phyloP scores from a whole-genome alignment of 2,113 vertebrate genomes.

The Corythaixoides concolor region DNA sequence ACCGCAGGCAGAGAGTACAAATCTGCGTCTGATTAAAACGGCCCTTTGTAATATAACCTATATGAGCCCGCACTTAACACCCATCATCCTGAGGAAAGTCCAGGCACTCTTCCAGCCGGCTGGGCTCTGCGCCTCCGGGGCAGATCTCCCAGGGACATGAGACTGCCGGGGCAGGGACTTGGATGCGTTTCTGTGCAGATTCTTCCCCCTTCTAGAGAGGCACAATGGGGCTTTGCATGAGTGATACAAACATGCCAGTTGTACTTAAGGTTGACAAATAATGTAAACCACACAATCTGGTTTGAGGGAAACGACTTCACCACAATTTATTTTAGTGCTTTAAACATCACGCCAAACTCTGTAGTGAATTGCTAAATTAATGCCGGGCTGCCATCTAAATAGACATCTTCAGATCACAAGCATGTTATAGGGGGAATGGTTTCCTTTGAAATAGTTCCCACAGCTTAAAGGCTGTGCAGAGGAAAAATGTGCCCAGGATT shows the following conservation, averaged over 20 bases:
- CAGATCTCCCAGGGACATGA: slow-evolving; percentile 59
- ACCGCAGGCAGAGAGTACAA: slow-evolving; percentile 28
- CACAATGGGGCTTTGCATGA: slow-evolving; percentile 70
- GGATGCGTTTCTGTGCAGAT: slow-evolving; percentile 46
- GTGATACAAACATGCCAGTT: slow-evolving; percentile 71
- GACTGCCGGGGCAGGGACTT: slow-evolving; percentile 58
- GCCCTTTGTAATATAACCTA: slow-evolving; percentile 41
- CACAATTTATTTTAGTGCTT: slow-evolving; percentile 79
- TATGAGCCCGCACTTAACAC: slow-evolving; percentile 59
- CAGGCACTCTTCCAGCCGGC: slow-evolving; percentile 37
- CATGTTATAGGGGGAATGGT: slow-evolving; percentile 80
- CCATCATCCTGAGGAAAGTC: slow-evolving; percentile 53
- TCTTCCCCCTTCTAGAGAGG: slow-evolving; percentile 59
- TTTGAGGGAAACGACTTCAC: slow-evolving; percentile 71
- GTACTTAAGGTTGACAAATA: slow-evolving; percentile 74
- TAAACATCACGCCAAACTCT: slow-evolving; percentile 77
- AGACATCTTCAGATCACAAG: slow-evolving; percentile 82
- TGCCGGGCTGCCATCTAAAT: slow-evolving; percentile 78
- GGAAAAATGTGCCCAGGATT: slow-evolving; percentile 79
- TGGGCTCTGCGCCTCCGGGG: slow-evolving; percentile 40
- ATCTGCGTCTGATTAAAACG: slow-evolving; percentile 49
- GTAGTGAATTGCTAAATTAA: slow-evolving; percentile 79
- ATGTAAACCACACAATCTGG: slow-evolving; percentile 76
- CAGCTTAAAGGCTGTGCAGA: slow-evolving; percentile 75
- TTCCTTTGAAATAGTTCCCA: slow-evolving; percentile 86